Conservation (phyloP, 2,888 invertebrate genomes). For the Steinernema hermaphroditum region DNA sequence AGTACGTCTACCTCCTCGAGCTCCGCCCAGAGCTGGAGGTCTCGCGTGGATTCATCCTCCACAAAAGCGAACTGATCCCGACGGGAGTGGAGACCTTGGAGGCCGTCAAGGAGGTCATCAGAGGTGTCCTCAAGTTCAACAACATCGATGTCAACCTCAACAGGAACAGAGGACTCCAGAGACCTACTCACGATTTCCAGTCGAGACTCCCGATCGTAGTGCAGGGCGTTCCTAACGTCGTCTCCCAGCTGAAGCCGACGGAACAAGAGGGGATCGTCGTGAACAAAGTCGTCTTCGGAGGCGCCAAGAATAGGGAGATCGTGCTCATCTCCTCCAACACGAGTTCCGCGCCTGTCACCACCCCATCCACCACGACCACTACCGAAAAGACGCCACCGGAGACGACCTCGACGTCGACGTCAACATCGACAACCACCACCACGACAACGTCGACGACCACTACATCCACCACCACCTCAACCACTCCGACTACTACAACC, state of each 20-base stretch:
- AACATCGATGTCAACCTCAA: constrained; percentile 33
- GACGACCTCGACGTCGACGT: constrained; percentile 28
- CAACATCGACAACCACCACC: constrained; percentile 29
- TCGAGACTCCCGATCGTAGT: neutral
- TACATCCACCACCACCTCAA: constrained; percentile 29
- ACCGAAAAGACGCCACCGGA: constrained; percentile 27
- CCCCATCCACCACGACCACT: constrained; percentile 33
- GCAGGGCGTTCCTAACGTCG: constrained; percentile 14
- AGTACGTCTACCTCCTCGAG: constrained; percentile 65
- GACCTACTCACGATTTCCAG: constrained; percentile 26
- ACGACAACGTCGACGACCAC: constrained; percentile 34
- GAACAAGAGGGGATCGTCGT: neutral
- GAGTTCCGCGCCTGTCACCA: constrained; percentile 4
- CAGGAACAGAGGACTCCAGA: neutral
- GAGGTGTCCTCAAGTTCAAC: constrained; percentile 50
- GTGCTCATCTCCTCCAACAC: constrained; percentile 9
- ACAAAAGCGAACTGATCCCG: constrained; percentile 62
- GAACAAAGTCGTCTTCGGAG: constrained; percentile 22
- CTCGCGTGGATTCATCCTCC: constrained; percentile 64
- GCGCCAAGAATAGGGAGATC: neutral
- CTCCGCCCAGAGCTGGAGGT: constrained; percentile 61
- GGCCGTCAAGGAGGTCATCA: constrained; percentile 62
- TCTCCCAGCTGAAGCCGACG: neutral
- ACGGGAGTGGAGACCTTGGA: constrained; percentile 65
- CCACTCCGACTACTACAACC: constrained; percentile 28